phyloP scores from a whole-genome alignment of 2,888 invertebrate genomes.

The Andrena flavipes region DNA sequence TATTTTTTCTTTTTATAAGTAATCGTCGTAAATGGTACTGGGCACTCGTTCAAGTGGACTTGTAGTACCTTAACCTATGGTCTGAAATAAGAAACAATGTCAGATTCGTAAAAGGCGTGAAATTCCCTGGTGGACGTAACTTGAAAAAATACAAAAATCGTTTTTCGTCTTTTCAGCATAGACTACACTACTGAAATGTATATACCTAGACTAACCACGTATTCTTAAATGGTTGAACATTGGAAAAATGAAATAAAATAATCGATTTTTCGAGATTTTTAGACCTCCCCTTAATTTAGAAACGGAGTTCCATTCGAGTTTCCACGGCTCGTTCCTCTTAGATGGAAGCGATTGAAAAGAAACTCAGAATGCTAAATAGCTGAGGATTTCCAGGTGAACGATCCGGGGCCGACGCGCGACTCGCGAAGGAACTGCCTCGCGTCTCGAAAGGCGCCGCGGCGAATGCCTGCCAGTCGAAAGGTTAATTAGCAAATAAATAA shows the following conservation, averaged over 20 bases:
- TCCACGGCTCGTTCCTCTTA: background rate
- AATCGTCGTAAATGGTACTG: too few species aligned
- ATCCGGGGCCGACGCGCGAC: background rate
- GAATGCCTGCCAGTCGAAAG: conserved; percentile 48
- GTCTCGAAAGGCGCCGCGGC: conserved; percentile 38
- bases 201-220: too few species aligned
- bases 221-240: too few species aligned
- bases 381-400: conserved; percentile 5
- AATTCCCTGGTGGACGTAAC: background rate
- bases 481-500: conserved; percentile 66
- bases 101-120: too few species aligned
- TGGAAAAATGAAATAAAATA: too few species aligned
- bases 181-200: too few species aligned
- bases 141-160: background rate
- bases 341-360: background rate
- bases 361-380: background rate
- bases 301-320: background rate
- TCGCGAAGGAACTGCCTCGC: conserved; percentile 6
- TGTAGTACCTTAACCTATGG: too few species aligned
- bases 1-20: too few species aligned
- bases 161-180: too few species aligned
- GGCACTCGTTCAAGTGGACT: too few species aligned
- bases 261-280: background rate
- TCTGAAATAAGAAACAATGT: too few species aligned
- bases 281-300: background rate